Base-by-base conservation (phyloP, 2,888 invertebrate species). In the Trissolcus brochymenae region DNA sequence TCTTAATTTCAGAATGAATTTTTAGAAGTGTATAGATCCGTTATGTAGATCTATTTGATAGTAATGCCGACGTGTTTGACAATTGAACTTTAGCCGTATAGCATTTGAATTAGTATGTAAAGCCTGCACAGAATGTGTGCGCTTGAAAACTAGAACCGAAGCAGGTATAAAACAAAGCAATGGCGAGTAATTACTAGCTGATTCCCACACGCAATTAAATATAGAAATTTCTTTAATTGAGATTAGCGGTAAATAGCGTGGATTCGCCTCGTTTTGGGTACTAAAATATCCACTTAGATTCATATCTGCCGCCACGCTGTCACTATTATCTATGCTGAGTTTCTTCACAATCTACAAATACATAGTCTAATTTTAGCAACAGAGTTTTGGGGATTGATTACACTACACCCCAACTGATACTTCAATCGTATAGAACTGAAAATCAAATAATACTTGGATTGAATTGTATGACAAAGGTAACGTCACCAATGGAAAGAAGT, bases 201-300 rank as follows among this genome's bases (percentile, higher is more conserved):
- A 40, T 43, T 66, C 21, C 14, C 43, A 59, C 16, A 25, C 7
- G 25, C 17, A 57, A 57, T 66, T 57, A 67, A 67, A 57, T 67
- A 51, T 43, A 67, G 14, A n/a, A n/a, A 0, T 43, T 59, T 25
- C 43, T 59, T 59, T 53, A 67, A 67, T 59, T 57, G 43, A 21
- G 57, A 67, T 53, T 41, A 67, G 43, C 60, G n/a, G 49, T 14
- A 49, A 68, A 61, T 29, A 29, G 35, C 19, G 51, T 49, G 59
- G 59, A 64, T 57, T 72, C 64, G 53, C 71, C 71, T 64, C 64
- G 59, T 64, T 72, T 57, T 6, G 29, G 11, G 56, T 11, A 57
- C 64, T 59, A 14, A 72, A 72, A 72, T 72, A 64, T 72, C 64
- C 51, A 40, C 55, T 41, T 51, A 71, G 62, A 71, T 71, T 64